Percentiles rank a stretch among this genome's conserved stretches.
These are phyloP conservation scores for Podarcis raffonei DNA, from an alignment of 2,113 vertebrate genomes.

Conservation along the genomic window DNA sequence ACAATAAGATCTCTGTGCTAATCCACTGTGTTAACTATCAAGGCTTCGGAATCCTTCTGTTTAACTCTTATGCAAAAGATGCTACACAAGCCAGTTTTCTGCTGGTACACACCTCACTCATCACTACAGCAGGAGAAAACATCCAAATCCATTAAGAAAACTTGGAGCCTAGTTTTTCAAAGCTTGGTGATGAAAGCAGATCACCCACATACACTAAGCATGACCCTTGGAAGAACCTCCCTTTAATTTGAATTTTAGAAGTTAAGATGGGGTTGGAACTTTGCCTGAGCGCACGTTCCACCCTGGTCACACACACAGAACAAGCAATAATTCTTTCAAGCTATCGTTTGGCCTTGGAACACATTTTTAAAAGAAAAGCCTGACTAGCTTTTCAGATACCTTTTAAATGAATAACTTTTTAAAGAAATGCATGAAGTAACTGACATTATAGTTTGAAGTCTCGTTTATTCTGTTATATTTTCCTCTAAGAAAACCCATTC, in stretches of 20 bases:
- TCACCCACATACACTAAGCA: neutral
- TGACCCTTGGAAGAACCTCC: neutral
- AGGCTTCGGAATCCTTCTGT: slow-evolving; percentile 2
- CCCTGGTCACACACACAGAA: no score
- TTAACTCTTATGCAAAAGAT: neutral
- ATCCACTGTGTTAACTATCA: neutral
- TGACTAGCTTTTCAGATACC: no score
- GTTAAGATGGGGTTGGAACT: neutral
- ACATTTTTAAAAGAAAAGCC: no score
- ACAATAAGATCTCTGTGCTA: slow-evolving; percentile 15
- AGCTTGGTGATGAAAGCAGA: neutral
- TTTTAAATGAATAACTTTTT: neutral
- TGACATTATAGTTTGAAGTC: no score
- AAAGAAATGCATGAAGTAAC: neutral
- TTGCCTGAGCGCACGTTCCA: neutral
- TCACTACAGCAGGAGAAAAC: neutral
- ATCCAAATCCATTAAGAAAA: neutral
- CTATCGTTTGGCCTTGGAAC: no score
- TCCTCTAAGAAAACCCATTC: no score
- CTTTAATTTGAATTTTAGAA: neutral
- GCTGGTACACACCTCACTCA: fast-evolving
- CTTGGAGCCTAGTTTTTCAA: slow-evolving; percentile 13
- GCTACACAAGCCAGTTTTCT: neutral
- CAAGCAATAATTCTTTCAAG: no score
- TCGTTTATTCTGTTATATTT: no score